phyloP scores from a whole-genome alignment of 1,140 invertebrate genomes.

The Anthonomus grandis region DNA sequence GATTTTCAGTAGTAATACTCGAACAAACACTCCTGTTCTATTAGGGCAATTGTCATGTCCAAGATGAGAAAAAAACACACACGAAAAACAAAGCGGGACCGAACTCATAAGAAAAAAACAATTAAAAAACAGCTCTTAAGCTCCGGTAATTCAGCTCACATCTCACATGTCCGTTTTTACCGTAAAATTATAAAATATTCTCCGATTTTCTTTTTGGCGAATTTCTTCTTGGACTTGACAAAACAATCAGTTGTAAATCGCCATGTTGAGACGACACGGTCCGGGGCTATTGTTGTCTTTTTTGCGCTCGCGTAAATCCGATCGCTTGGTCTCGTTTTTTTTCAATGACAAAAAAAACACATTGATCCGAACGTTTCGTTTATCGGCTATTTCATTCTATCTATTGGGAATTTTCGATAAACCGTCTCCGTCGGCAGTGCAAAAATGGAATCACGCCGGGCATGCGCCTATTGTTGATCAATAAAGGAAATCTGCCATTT shows the following conservation, averaged over 20 bases:
- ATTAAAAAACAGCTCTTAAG: constrained; percentile 14
- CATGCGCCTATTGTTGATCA: no score
- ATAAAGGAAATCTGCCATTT: no score
- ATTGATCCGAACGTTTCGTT: no score
- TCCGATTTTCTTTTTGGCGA: constrained; percentile 6
- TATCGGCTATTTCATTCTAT: no score
- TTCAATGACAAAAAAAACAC: no score
- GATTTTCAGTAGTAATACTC: constrained; percentile 11
- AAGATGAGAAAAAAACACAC: constrained; percentile 19
- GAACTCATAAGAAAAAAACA: constrained; percentile 12
- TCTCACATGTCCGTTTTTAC: constrained; percentile 20
- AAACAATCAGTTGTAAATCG: constrained; percentile 23
- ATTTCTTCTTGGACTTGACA: constrained; percentile 1
- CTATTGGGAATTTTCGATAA: no score
- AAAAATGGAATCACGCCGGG: no score
- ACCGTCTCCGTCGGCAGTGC: no score
- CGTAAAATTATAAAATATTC: constrained; percentile 4
- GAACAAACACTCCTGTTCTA: constrained; percentile 22
- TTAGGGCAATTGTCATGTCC: constrained; percentile 20
- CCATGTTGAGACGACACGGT: not conserved
- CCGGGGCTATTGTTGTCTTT: constrained; percentile 17
- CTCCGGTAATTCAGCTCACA: constrained; percentile 16
- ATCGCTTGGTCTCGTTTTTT: no score
- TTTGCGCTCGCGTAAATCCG: no score
- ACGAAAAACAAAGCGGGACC: not conserved